Percentiles rank a stretch among this genome's conserved stretches.
Evolutionary conservation across 2,797 vertebrate species (phyloP).

Genomic region (Poecilia velifera): DNA sequence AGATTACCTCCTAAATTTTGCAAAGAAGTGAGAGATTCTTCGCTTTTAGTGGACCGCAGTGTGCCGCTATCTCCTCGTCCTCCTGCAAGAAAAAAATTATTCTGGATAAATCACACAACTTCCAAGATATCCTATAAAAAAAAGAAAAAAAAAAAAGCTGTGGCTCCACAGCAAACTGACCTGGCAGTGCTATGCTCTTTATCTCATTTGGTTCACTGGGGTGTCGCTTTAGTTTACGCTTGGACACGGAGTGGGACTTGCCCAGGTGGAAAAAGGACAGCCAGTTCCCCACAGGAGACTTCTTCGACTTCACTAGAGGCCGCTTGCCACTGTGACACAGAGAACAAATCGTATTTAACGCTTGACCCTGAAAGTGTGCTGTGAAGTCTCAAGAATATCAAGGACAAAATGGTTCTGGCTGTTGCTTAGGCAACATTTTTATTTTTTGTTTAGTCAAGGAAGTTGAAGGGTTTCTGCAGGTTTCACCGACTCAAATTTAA

Average conservation of each 20-base stretch:
- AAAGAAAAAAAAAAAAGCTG: not conserved
- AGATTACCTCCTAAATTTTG: constrained; percentile 90
- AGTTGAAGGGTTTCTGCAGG: not conserved
- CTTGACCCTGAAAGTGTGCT: not conserved
- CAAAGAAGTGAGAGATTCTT: constrained; percentile 95
- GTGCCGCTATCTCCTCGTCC: constrained; percentile 92
- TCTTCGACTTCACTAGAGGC: constrained; percentile 89
- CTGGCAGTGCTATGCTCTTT: constrained; percentile 92
- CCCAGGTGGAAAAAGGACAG: constrained; percentile 96
- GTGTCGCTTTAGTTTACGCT: constrained; percentile 93
- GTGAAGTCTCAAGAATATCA: not conserved
- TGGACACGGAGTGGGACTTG: constrained; percentile 89
- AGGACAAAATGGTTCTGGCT: not conserved
- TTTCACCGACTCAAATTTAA: not conserved
- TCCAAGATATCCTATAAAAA: not conserved
- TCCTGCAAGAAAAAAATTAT: constrained; percentile 74
- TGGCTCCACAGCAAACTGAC: constrained; percentile 68
- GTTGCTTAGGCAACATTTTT: not conserved
- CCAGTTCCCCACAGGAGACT: constrained; percentile 96
- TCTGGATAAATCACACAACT: not conserved
- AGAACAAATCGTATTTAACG: constrained; percentile 34
- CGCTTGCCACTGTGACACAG: constrained; percentile 82
- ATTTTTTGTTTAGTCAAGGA: not conserved
- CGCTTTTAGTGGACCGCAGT: constrained; percentile 95
- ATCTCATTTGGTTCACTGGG: constrained; percentile 95